Percentiles rank a stretch among this genome's conserved stretches.
phyloP scores from a whole-genome alignment of 2,888 invertebrate genomes.

The Lasius platythorax region DNA sequence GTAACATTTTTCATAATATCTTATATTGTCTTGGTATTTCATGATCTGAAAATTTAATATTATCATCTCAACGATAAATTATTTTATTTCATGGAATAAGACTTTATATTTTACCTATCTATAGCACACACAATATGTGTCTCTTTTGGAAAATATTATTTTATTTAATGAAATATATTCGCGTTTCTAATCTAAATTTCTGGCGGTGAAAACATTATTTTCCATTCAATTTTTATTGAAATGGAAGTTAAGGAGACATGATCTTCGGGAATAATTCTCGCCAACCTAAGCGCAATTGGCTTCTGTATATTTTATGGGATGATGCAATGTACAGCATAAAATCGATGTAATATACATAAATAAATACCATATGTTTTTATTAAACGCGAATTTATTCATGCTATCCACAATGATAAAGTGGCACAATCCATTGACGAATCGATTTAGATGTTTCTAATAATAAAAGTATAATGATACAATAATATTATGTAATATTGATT shows the following conservation, averaged over 20 bases:
- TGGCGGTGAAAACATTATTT: not conserved
- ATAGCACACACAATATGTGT: not conserved
- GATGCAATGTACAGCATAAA: conserved; percentile 60
- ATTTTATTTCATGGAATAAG: not conserved
- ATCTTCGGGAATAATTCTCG: conserved; percentile 23
- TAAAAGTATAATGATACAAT: not conserved
- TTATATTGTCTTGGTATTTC: not conserved
- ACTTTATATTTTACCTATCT: not conserved
- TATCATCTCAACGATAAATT: not conserved
- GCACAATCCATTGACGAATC: not conserved
- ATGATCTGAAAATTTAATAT: not conserved
- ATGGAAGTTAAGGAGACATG: not conserved
- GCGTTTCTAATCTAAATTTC: not conserved
- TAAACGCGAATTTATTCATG: conserved; percentile 31
- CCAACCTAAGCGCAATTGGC: conserved; percentile 4
- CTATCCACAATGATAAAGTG: not conserved
- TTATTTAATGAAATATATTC: conserved; percentile 3
- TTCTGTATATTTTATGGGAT: conserved; percentile 34
- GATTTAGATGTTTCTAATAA: not conserved
- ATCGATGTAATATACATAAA: conserved; percentile 59
- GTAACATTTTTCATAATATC: not conserved
- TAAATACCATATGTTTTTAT: conserved; percentile 59
- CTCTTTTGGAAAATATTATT: not conserved
- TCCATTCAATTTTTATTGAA: not conserved
- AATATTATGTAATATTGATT: conserved; percentile 4